These are phyloP conservation scores for Lethrus apterus DNA, from an alignment of 1,140 invertebrate genomes.

Conservation along the genomic window DNA sequence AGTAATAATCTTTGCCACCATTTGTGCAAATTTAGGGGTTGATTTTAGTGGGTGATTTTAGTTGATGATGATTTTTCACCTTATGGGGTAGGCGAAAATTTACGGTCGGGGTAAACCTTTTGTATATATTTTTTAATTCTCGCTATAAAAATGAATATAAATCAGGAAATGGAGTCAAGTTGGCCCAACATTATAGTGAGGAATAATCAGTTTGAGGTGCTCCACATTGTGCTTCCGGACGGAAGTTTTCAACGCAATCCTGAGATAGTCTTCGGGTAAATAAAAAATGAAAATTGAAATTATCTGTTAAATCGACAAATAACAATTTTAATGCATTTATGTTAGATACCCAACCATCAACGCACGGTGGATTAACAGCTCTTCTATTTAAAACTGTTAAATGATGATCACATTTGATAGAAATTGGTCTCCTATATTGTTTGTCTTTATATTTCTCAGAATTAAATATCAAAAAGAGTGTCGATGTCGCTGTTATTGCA, in stretches of 20 bases:
- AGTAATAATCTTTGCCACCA: too few species aligned
- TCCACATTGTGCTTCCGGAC: not conserved
- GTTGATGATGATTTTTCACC: too few species aligned
- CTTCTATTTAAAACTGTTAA: conserved; percentile 11
- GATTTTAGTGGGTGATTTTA: too few species aligned
- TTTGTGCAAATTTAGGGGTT: too few species aligned
- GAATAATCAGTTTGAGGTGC: too few species aligned
- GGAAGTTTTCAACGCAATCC: conserved; percentile 21
- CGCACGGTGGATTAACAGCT: conserved; percentile 11
- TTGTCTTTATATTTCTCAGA: conserved; percentile 5
- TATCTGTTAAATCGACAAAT: conserved; percentile 11
- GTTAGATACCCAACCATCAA: conserved; percentile 12
- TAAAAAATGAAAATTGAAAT: conserved; percentile 10
- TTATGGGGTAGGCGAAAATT: too few species aligned
- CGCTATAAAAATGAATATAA: too few species aligned
- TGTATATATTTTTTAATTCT: too few species aligned
- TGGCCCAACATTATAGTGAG: too few species aligned
- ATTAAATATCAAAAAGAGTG: conserved; percentile 6
- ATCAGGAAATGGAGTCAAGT: too few species aligned
- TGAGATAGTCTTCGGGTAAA: conserved; percentile 17
- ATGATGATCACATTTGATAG: not conserved
- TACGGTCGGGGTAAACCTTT: too few species aligned
- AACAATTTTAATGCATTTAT: conserved; percentile 13
- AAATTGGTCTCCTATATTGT: conserved; percentile 4
- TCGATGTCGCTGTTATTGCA: not conserved